Conservation (phyloP, 2,113 vertebrate species). For the Choloepus hoffmanni region DNA sequence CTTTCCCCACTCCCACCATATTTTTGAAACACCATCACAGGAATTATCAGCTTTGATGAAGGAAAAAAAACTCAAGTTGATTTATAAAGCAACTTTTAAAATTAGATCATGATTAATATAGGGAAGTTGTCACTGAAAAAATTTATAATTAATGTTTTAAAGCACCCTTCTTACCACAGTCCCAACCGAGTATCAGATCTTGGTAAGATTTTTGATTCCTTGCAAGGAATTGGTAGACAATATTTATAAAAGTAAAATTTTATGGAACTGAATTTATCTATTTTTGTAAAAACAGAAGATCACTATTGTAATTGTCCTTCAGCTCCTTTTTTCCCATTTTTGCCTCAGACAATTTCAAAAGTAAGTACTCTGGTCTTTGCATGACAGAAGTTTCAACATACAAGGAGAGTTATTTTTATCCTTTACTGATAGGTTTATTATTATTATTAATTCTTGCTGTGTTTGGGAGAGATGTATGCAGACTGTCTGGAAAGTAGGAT, state of each 20-base stretch:
- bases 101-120: constrained; percentile 57
- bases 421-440: constrained; percentile 60
- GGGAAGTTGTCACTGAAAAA: neutral
- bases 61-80: constrained; percentile 4
- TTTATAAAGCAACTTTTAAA: constrained; percentile 53
- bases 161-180: neutral
- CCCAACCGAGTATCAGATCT: neutral
- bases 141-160: constrained; percentile 31
- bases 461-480: constrained; percentile 63
- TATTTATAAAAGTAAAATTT: constrained; percentile 32
- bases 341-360: constrained; percentile 14
- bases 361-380: constrained; percentile 56
- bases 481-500: constrained; percentile 67
- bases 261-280: constrained; percentile 15
- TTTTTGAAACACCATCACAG: constrained; percentile 75
- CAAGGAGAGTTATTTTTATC: constrained; percentile 32
- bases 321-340: constrained; percentile 33
- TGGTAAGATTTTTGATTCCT: neutral
- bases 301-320: constrained; percentile 44
- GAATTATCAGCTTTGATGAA: constrained; percentile 57
- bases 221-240: neutral
- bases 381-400: constrained; percentile 51
- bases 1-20: neutral
- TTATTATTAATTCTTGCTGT: constrained; percentile 63
- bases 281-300: constrained; percentile 63